Base-by-base conservation (phyloP, 2,888 invertebrate genomes). In the Drosophila infuscata region DNA sequence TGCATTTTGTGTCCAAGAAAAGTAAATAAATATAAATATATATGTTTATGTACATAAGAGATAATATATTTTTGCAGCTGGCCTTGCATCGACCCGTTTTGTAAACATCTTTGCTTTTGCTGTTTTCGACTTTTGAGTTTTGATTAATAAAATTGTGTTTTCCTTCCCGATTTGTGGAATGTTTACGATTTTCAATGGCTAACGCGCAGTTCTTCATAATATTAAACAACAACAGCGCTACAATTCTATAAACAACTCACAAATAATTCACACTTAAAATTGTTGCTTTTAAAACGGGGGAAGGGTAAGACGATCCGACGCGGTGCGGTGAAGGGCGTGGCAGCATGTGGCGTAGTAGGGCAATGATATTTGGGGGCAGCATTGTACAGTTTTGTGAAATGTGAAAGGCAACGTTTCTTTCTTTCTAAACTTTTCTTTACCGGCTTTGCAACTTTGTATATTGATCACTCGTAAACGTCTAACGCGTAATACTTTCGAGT, bases 61-160 rank as follows among this genome's bases (percentile, higher is more conserved):
- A 32, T 61, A 25, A 46, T 38, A 52, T 71, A 85, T 88, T 84
- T 88, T 80, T 65, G 75, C 88, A 85, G 84, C 80, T 88, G 88
- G 82, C 74, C 71, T 51, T 58, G 15, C 33, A 33, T 32, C 32
- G 12, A 8, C 36, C n/a, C 41, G 58, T 63, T 68, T 43, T 74
- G 76, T 81, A 87, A 79, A 83, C 88, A 81, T 54, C 63, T 81
- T 56, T 60, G 82, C 66, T 48, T 60, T 57, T 59, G 59, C 65
- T 53, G 65, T 82, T 78, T 56, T 61, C 68, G 53, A 53, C 64
- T 79, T 79, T 79, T 48, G 65, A 66, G 62, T 74, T 88, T 25
- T 72, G 76, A 85, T 88, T 85, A 88, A 84, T 88, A 85, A 72
- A 76, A 74, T 64, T 62, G 48, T 20, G 49, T 56, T 51, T 60